These are phyloP conservation scores for Antennarius striatus DNA, from an alignment of 2,113 vertebrate species.

Conservation along the genomic window DNA sequence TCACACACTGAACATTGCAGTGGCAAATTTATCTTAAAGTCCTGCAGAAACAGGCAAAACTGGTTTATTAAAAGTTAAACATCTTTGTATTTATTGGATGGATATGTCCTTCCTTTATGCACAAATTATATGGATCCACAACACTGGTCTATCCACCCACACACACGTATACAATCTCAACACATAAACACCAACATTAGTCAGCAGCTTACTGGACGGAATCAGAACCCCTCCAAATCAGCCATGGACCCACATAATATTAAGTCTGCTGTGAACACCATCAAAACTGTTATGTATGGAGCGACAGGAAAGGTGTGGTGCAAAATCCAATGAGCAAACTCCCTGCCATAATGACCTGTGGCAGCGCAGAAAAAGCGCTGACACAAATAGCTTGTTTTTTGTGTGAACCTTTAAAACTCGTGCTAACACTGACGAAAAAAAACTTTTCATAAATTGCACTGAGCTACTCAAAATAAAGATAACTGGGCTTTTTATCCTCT, in stretches of 20 bases:
- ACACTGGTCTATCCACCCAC: neutral
- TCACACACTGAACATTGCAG: too few species aligned
- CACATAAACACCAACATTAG: slow-evolving; percentile 16
- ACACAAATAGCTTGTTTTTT: neutral
- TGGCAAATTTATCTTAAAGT: too few species aligned
- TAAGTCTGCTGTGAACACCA: slow-evolving; percentile 3
- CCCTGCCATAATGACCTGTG: neutral
- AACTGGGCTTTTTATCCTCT: neutral
- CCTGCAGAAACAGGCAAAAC: too few species aligned
- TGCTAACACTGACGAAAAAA: too few species aligned
- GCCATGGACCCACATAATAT: slow-evolving; percentile 28
- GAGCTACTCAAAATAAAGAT: neutral
- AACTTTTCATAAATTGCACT: too few species aligned
- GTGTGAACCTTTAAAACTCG: too few species aligned
- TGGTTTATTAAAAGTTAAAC: too few species aligned
- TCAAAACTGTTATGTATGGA: neutral
- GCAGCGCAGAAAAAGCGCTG: neutral
- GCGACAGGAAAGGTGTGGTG: neutral
- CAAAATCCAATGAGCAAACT: neutral
- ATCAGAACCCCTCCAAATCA: slow-evolving; percentile 39
- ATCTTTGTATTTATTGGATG: too few species aligned
- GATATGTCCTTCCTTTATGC: neutral
- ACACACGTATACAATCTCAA: too few species aligned
- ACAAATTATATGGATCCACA: neutral
- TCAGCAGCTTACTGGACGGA: slow-evolving; percentile 52